Conservation (phyloP, 2,888 invertebrate genomes). For the Drosophila mimetica region DNA sequence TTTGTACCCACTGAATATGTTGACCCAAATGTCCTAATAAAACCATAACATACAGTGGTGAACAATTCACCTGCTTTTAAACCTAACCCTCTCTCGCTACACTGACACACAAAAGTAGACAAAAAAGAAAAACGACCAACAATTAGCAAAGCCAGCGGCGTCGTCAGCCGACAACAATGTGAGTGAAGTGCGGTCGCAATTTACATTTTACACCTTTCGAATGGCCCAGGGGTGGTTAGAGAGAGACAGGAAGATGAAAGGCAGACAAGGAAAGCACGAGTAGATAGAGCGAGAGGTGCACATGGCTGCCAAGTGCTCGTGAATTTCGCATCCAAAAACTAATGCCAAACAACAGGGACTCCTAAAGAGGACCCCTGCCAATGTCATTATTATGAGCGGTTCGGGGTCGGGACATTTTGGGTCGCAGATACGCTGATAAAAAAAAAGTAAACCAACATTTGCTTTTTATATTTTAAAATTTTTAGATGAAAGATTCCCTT, state of each 20-base stretch:
- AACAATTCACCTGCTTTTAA: conserved; percentile 19
- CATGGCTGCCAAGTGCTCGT: conserved; percentile 52
- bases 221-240: conserved; percentile 33
- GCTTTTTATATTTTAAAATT: too few relatives aligned
- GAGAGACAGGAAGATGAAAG: conserved; percentile 6
- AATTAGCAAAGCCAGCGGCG: conserved; percentile 48
- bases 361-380: conserved; percentile 14
- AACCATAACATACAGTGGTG: conserved; percentile 15
- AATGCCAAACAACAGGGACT: not conserved
- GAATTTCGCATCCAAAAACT: not conserved
- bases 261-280: conserved; percentile 3
- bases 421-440: not conserved
- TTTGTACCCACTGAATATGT: conserved; percentile 1
- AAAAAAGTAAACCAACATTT: not conserved
- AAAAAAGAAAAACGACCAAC: conserved; percentile 36
- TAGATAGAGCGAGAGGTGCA: conserved; percentile 50
- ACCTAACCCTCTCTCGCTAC: conserved; percentile 30
- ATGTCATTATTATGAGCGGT: conserved; percentile 46
- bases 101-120: conserved; percentile 33
- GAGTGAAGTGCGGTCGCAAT: conserved; percentile 61
- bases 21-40: conserved; percentile 37
- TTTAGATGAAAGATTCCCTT: too few relatives aligned
- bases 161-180: conserved; percentile 9
- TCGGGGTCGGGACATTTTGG: conserved; percentile 21
- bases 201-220: conserved; percentile 72